A percentile compares a stretch with the other conserved stretches of the same genome.
Conservation (phyloP, 2,888 invertebrate species). For the Diabrotica balteata region DNA sequence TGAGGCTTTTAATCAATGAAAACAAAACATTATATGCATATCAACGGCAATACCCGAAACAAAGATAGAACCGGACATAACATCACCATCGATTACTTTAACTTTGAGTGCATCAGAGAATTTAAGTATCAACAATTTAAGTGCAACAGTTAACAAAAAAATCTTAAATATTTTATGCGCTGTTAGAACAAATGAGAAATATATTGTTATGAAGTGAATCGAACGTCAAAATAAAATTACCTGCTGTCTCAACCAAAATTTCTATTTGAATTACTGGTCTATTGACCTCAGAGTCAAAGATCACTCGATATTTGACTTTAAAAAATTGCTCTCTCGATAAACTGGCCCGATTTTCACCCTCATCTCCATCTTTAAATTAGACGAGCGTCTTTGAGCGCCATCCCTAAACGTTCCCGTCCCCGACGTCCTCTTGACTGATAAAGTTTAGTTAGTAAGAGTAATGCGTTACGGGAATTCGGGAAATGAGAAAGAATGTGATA, state of each 20-base stretch:
- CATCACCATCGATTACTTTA: too few species aligned
- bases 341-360: constrained; percentile 34
- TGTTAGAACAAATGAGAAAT: too few species aligned
- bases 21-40: too few species aligned
- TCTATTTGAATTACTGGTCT: neutral
- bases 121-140: too few species aligned
- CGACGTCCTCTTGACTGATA: constrained; percentile 17
- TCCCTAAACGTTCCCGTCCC: neutral
- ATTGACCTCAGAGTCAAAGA: constrained; percentile 4
- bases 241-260: neutral
- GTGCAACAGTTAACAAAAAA: too few species aligned
- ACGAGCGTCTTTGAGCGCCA: constrained; percentile 27
- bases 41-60: too few species aligned
- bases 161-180: too few species aligned
- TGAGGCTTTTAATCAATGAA: too few species aligned
- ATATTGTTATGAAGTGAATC: too few species aligned
- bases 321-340: constrained; percentile 33
- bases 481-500: constrained; percentile 13
- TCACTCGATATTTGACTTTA: constrained; percentile 31
- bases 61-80: too few species aligned
- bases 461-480: constrained; percentile 17
- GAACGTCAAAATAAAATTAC: too few species aligned
- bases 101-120: too few species aligned
- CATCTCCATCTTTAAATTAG: constrained; percentile 38
- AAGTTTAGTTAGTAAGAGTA: constrained; percentile 13